Conservation (phyloP, 2,888 invertebrate species). For the Ceratothoa steindachneri region DNA sequence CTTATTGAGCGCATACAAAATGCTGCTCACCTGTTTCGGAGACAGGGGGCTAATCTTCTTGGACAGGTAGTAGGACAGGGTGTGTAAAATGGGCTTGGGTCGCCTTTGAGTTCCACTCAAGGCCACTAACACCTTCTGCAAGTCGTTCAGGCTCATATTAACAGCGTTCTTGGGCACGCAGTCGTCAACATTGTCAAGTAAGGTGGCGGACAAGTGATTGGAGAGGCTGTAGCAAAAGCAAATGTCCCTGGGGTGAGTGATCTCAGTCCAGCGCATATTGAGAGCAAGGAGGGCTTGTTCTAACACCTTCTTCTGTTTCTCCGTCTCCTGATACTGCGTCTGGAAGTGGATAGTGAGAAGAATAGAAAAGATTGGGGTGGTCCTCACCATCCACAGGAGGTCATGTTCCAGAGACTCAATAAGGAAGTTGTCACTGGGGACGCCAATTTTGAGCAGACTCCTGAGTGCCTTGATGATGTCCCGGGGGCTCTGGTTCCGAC, state of each 20-base stretch:
- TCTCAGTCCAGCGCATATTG: constrained; percentile 58
- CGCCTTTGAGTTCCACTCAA: neutral
- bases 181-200: neutral
- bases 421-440: too few species aligned
- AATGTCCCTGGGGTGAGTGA: constrained; percentile 49
- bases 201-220: neutral
- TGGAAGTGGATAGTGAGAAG: neutral
- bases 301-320: neutral
- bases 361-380: neutral
- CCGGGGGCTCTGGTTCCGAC: too few species aligned
- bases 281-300: neutral
- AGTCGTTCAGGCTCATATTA: neutral
- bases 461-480: too few species aligned
- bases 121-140: neutral
- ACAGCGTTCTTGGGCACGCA: neutral
- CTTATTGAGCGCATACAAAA: neutral
- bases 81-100: neutral
- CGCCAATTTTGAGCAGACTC: too few species aligned
- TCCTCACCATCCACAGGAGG: neutral
- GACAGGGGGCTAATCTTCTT: neutral
- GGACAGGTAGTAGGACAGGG: neutral
- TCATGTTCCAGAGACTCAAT: constrained; percentile 50
- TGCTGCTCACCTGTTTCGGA: neutral
- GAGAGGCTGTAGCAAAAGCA: neutral
- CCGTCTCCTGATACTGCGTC: neutral